A percentile compares a stretch with the other conserved stretches of the same genome.
Conservation (phyloP, 1,140 invertebrate genomes). For the Leptinotarsa undecemlineata region DNA sequence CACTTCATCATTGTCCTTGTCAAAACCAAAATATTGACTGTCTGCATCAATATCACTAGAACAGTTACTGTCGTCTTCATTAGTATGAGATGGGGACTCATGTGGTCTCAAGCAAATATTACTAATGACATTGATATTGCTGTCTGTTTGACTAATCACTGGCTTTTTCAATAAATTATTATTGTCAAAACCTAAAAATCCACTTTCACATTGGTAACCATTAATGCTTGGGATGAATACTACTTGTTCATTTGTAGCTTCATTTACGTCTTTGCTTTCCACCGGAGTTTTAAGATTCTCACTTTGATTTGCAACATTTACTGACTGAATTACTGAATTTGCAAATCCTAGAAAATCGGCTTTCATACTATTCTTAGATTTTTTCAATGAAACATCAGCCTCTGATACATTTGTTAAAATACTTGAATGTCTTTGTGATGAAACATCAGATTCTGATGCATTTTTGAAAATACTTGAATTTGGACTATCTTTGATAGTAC, state of each 20-base stretch:
- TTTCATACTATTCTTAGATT: background rate
- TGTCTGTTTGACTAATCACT: background rate
- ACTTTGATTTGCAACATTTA: background rate
- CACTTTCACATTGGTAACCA: background rate
- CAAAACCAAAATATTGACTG: constrained; percentile 1
- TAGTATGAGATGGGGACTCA: background rate
- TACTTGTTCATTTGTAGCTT: no score
- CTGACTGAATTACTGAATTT: background rate
- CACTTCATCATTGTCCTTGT: background rate
- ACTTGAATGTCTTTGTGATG: background rate
- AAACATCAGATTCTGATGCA: background rate
- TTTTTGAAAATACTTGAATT: background rate
- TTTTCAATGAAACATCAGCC: background rate
- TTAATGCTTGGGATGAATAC: background rate
- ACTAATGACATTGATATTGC: background rate
- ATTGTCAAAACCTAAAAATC: background rate
- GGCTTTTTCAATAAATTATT: background rate
- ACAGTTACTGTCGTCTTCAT: background rate
- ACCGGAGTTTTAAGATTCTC: background rate
- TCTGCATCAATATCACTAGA: background rate
- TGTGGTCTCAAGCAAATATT: background rate
- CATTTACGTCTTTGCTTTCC: background rate
- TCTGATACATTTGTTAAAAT: background rate
- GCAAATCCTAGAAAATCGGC: background rate
- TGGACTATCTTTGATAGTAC: background rate